A percentile compares a stretch with the other conserved stretches of the same genome.
Evolutionary conservation across 2,888 invertebrate species (phyloP).

Genomic region (Cristatella mucedo): DNA sequence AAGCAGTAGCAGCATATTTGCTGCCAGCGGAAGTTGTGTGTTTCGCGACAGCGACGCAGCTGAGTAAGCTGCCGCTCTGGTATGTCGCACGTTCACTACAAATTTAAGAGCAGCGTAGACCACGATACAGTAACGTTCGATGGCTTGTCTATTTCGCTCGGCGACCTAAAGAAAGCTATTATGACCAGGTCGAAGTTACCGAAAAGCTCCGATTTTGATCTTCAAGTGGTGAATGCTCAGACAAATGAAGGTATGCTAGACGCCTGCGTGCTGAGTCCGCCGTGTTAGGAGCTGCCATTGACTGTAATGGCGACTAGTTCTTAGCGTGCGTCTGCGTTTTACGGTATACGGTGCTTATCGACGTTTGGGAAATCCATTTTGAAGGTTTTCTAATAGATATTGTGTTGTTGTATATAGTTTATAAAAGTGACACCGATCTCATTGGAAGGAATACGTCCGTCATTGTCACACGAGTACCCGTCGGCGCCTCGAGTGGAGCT

Average conservation of each 20-base stretch:
- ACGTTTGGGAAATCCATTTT: too few relatives aligned
- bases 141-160: slow-evolving; percentile 85
- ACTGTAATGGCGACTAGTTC: too few relatives aligned
- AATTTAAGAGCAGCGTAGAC: slow-evolving; percentile 88
- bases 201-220: slow-evolving; percentile 81
- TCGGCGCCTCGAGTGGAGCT: too few relatives aligned
- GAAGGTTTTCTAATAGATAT: too few relatives aligned
- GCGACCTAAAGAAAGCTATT: slow-evolving; percentile 83
- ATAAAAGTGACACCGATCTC: slow-evolving; percentile 69
- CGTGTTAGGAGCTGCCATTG: too few relatives aligned
- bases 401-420: too few relatives aligned
- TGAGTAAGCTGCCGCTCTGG: not conserved
- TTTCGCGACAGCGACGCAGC: too few relatives aligned
- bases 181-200: slow-evolving; percentile 85
- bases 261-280: too few relatives aligned
- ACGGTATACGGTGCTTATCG: too few relatives aligned
- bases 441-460: slow-evolving; percentile 95
- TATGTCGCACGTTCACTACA: slow-evolving; percentile 81
- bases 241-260: slow-evolving; percentile 79
- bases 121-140: slow-evolving; percentile 92
- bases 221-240: slow-evolving; percentile 89
- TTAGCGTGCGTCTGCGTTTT: too few relatives aligned
- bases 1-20: too few relatives aligned
- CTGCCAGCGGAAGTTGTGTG: too few relatives aligned
- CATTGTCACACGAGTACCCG: slow-evolving; percentile 77